Evolutionary conservation across 2,113 vertebrate species (phyloP).

Genomic region (Mesembrinibis cayennensis): DNA sequence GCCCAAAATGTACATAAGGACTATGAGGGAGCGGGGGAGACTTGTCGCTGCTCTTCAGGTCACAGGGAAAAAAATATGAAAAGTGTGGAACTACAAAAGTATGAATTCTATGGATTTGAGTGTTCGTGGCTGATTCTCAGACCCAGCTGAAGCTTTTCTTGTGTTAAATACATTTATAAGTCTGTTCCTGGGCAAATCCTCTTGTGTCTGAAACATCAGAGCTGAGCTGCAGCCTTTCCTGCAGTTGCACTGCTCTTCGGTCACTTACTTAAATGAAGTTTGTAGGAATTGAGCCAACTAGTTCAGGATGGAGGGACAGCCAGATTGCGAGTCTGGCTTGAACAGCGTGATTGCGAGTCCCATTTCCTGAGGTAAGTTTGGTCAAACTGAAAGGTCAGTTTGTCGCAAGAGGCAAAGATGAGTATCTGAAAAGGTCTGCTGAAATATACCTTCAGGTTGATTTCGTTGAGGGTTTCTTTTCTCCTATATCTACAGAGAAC

Average conservation of each 20-base stretch:
- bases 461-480: background rate
- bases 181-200: background rate
- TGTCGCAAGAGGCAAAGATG: background rate
- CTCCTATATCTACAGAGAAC: background rate
- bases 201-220: background rate
- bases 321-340: too few relatives aligned
- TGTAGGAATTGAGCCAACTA: background rate
- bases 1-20: background rate
- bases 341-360: background rate
- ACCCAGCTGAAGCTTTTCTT: background rate
- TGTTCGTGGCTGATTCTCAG: background rate
- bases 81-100: background rate
- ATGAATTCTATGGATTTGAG: background rate
- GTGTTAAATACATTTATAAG: background rate
- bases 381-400: background rate
- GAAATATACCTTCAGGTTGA: background rate
- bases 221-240: background rate
- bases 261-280: background rate
- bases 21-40: background rate
- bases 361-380: background rate
- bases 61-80: background rate
- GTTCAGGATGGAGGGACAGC: background rate
- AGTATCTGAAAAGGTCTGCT: background rate
- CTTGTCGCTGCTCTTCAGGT: background rate
- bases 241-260: rapidly evolving